Base-by-base conservation (phyloP, 2,888 invertebrate species). In the Gortyna flavago region DNA sequence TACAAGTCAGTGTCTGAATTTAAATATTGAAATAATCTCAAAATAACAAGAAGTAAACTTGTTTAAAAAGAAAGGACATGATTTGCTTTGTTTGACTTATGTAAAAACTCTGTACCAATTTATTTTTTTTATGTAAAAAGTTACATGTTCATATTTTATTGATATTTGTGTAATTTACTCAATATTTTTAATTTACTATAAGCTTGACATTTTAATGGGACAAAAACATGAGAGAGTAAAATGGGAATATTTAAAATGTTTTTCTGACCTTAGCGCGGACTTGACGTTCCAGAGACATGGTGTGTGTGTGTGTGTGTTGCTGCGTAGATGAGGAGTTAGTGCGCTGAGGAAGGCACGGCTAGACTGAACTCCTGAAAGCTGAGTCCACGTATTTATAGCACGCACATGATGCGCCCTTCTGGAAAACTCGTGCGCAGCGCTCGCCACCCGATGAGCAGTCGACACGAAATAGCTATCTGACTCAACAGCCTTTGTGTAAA, bases 271-370 rank as follows among this genome's bases (percentile, higher is more conserved):
- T 99, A 95, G 98, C 98, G 95, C 98, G 98, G 97, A 99, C 98
- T 97, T 98, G 98, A 97, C 99, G 98, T 98, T 99, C 98, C 96
- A 99, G 97, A 98, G 99, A 98, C 99, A 99, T 99, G 94, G 97
- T 94, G 92, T 93, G 92, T 92, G 91, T 91, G 90, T 91, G 89
- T 92, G 87, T 91, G 90, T 92, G 88, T 90, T 76, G 87, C 82
- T 90, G 89, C 89, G 86, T 89, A 90, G 91, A 84, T 91, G 91
- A 91, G 91, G 92, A 91, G 93, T 92, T 93, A 88, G 91, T 92
- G 92, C 94, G 92, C 90, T 87, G 88, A 90, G 90, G 90, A 91
- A 90, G 90, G 93, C 96, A 93, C 93, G 90, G 93, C 91, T 93
- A 96, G 96, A 96, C 96, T 97, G 96, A 97, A 96, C 94, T 96